Base-by-base conservation (phyloP, 2,888 invertebrate genomes). In the Amphiduros pacificus region DNA sequence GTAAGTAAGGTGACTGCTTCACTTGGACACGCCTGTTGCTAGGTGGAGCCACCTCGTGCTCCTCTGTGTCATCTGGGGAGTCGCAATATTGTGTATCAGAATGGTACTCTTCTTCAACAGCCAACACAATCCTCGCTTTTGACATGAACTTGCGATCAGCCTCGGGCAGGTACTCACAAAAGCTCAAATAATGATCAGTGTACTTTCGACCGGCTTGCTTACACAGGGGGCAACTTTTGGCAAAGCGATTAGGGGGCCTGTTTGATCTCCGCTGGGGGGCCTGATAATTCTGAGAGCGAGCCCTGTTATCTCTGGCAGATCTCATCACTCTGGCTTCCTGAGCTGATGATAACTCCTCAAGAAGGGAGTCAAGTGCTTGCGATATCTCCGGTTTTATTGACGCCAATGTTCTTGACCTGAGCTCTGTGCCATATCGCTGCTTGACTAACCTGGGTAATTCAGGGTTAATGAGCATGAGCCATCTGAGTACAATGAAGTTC, bases 321-420 rank as follows among this genome's bases (percentile, higher is more conserved):
- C n/a, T n/a, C n/a, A n/a, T n/a, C n/a, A n/a, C n/a, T n/a, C n/a
- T n/a, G n/a, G n/a, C n/a, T n/a, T n/a, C n/a, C n/a, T n/a, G n/a
- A n/a, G n/a, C n/a, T n/a, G n/a, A n/a, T n/a, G n/a, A 56, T 2
- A 68, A 41, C 56, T 69, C 71, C 26, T 69, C 68, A 14, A 70
- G 56, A 17, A 71, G 41, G n/a, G 62, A 64, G n/a, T 24, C 31
- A n/a, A 71, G 63, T 14, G 69, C 68, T 17, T 55, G 63, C 1
- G 67, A 67, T 28, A 67, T 70, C 60, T 69, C 62, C 1, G 67
- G 67, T 61, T 68, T 71, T 2, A 70, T 52, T 11, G 68, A 68
- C 11, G 67, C 67, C 14, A 71, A 59, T 14, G 71, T 70, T 20
- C 61, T 51, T 0, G 68, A 61, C 5, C 68, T 31, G 14, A 70